These are phyloP conservation scores for Protaetia brevitarsis DNA, from an alignment of 1,140 invertebrate genomes.

Conservation along the genomic window DNA sequence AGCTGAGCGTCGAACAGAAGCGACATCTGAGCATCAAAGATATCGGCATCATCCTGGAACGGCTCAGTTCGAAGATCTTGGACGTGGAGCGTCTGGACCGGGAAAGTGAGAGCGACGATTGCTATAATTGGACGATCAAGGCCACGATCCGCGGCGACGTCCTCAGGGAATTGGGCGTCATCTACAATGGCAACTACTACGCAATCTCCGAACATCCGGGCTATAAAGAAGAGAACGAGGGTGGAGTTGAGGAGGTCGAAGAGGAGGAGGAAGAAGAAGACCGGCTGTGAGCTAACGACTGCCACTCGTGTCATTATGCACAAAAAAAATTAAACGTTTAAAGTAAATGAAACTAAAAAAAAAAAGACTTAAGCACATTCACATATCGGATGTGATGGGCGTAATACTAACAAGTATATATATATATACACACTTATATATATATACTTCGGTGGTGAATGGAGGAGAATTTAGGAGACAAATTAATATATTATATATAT, in stretches of 20 bases:
- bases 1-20: constrained; percentile 87
- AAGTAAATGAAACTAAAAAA: constrained; percentile 26
- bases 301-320: constrained; percentile 38
- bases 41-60: constrained; percentile 89
- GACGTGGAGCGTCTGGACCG: constrained; percentile 88
- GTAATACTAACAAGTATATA: constrained; percentile 23
- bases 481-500: constrained; percentile 17
- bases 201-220: constrained; percentile 91
- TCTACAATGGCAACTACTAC: constrained; percentile 95
- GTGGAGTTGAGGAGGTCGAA: constrained; percentile 74
- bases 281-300: constrained; percentile 64
- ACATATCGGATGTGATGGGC: constrained; percentile 43
- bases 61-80: constrained; percentile 87
- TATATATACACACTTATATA: too few species aligned
- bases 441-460: constrained; percentile 1
- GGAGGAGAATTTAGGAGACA: constrained; percentile 2
- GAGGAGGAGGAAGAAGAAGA: constrained; percentile 76
- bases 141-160: constrained; percentile 88
- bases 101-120: constrained; percentile 86
- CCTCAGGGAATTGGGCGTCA: constrained; percentile 83
- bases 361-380: constrained; percentile 37
- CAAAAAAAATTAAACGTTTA: constrained; percentile 31
- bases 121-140: constrained; percentile 78
- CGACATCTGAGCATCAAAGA: constrained; percentile 89
- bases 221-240: constrained; percentile 83